Evolutionary conservation across 2,888 invertebrate species (phyloP), one percentile per base, ranked within the genome.

Genomic region (Epicampocera succincta): DNA sequence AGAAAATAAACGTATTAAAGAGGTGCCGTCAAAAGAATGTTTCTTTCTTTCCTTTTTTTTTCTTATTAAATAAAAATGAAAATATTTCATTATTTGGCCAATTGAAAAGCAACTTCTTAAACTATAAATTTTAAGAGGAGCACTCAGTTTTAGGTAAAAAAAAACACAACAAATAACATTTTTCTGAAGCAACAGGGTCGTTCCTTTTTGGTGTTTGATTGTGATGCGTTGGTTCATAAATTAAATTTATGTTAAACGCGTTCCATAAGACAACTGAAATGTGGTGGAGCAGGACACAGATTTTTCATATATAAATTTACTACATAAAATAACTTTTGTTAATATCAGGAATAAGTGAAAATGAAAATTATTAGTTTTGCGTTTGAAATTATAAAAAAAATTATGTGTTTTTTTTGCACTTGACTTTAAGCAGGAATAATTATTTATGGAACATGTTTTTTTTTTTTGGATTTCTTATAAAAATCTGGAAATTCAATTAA

Each of bases 31-130:
- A 82, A 78, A 69, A 60, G 68, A 71, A 74, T 65, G 69, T 46
- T 63, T 3, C 29, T 44, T 40, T 60, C 52, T 46, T 21, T 40
- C 17, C 40, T 29, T 6, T 63, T 52, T 11, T 40, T 50, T 52
- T 63, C 54, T 71, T 13, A 33, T 75, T 74, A 82, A 82, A 58
- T 82, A 78, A 82, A 78, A 82, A 78, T 78, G 74, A 61, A 74
- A 74, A 82, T 82, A 78, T 61, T 82, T 82, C 71, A 44, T 82
- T 82, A 72, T 78, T 78, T 75, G 8, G 33, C 40, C 54, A 52
- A 82, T 75, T 78, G 74, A 82, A 72, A 82, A 68, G 78, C 78
- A 82, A 78, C 69, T 78, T 80, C 76, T 76, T 80, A 72, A 72
- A 46, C 60, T 15, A 71, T 48, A 80, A 66, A 65, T 72, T 72